Percentiles rank a stretch among this genome's conserved stretches.
Evolutionary conservation across 2,797 vertebrate genomes (phyloP).

Genomic region (Danio kyathit): DNA sequence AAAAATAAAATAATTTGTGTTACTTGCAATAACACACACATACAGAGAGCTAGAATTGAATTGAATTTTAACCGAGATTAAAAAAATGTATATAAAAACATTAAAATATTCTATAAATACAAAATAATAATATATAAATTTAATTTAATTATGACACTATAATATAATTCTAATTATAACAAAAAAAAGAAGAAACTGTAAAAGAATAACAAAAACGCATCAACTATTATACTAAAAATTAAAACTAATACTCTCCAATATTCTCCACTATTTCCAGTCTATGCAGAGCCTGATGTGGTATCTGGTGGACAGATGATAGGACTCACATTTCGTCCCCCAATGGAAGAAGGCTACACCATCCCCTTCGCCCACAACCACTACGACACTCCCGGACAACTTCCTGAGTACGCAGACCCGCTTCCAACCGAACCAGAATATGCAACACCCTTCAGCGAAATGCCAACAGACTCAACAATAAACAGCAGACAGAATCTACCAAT

Average conservation of each 20-base stretch:
- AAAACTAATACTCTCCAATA: neutral
- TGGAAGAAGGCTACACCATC: slow-evolving; percentile 82
- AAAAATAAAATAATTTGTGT: too few species aligned
- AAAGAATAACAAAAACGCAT: too few species aligned
- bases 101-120: too few species aligned
- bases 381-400: slow-evolving; percentile 77
- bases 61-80: too few species aligned
- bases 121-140: too few species aligned
- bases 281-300: slow-evolving; percentile 80
- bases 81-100: too few species aligned
- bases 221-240: too few species aligned
- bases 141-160: too few species aligned
- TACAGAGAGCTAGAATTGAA: too few species aligned
- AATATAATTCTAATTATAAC: too few species aligned
- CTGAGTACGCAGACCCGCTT: slow-evolving; percentile 86
- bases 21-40: too few species aligned
- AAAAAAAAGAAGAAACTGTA: too few species aligned
- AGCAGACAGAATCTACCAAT: slow-evolving; percentile 23
- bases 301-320: slow-evolving; percentile 73
- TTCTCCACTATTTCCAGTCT: slow-evolving; percentile 75
- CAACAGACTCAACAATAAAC: slow-evolving; percentile 45
- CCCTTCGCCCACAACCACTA: slow-evolving; percentile 83
- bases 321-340: slow-evolving; percentile 82
- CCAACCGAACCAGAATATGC: slow-evolving; percentile 87
- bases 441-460: slow-evolving; percentile 81